A percentile compares a stretch with the other conserved stretches of the same genome.
Evolutionary conservation across 2,888 invertebrate species (phyloP).

Genomic region (Cancer borealis): DNA sequence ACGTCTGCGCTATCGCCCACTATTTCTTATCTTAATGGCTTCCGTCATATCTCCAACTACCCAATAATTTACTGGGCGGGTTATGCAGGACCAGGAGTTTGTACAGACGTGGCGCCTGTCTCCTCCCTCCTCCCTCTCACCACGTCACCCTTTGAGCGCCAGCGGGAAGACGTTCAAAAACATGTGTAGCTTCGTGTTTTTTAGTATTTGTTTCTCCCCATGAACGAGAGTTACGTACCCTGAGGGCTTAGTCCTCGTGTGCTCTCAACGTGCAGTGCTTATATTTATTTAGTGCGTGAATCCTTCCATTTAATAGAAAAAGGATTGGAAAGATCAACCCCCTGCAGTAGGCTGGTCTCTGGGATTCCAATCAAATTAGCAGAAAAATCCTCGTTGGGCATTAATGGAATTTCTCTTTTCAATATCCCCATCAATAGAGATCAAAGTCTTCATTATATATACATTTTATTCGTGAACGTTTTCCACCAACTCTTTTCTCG

Average conservation of each 20-base stretch:
- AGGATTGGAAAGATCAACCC: not conserved
- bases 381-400: not conserved
- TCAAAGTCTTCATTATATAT: not conserved
- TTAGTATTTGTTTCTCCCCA: not conserved
- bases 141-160: not conserved
- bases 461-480: not conserved
- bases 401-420: not conserved
- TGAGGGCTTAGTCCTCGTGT: not conserved
- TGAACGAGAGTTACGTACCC: no score
- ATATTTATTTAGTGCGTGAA: not conserved
- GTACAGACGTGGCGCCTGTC: constrained; percentile 6
- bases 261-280: not conserved
- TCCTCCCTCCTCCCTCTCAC: no score
- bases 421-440: not conserved
- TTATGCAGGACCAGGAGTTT: not conserved
- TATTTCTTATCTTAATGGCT: constrained; percentile 40
- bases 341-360: not conserved
- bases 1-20: constrained; percentile 33
- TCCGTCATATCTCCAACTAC: constrained; percentile 40
- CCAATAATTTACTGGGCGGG: constrained; percentile 24
- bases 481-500: not conserved
- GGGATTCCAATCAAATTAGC: constrained; percentile 37
- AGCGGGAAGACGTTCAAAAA: not conserved
- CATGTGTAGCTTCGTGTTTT: not conserved
- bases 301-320: not conserved